Conservation (phyloP, 2,888 invertebrate genomes). For the Drosophila bunnanda region DNA sequence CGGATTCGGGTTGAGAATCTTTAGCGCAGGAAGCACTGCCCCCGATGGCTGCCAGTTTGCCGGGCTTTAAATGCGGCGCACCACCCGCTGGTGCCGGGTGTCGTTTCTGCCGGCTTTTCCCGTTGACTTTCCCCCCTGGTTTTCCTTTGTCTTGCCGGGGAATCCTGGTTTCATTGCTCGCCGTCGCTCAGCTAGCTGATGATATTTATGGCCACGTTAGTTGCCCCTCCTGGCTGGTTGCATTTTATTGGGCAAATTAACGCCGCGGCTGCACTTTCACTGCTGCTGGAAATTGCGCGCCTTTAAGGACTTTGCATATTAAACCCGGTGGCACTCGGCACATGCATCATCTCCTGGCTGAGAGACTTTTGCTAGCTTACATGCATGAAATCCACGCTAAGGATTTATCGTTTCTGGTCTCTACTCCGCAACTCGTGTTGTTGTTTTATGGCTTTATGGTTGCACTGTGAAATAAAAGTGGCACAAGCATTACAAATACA, state of each 20-base stretch:
- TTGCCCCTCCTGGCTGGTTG: slow-evolving; percentile 45
- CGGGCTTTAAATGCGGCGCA: slow-evolving; percentile 69
- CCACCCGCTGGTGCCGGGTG: slow-evolving; percentile 47
- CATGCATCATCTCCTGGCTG: slow-evolving; percentile 49
- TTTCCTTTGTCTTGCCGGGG: slow-evolving; percentile 41
- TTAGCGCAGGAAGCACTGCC: slow-evolving; percentile 55
- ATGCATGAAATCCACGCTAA: slow-evolving; percentile 68
- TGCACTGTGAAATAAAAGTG: slow-evolving; percentile 5
- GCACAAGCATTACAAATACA: not conserved
- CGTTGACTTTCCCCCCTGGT: slow-evolving; percentile 26
- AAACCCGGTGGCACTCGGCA: slow-evolving; percentile 46
- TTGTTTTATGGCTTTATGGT: slow-evolving; percentile 27
- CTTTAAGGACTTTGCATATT: slow-evolving; percentile 50
- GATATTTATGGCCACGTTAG: slow-evolving; percentile 66
- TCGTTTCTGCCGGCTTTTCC: slow-evolving; percentile 25
- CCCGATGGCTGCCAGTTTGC: slow-evolving; percentile 56
- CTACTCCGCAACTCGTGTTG: slow-evolving; percentile 5
- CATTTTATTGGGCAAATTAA: slow-evolving; percentile 44
- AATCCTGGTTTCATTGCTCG: slow-evolving; percentile 23
- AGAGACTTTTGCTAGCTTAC: slow-evolving; percentile 66
- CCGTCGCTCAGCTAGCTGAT: slow-evolving; percentile 51
- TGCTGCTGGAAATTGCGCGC: slow-evolving; percentile 7
- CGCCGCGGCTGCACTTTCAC: slow-evolving; percentile 43
- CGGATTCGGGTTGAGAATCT: slow-evolving; percentile 8
- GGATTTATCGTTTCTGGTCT: slow-evolving; percentile 69